These are phyloP conservation scores for Aradophagus sp. DNA, from an alignment of 1,140 invertebrate species.

Conservation along the genomic window DNA sequence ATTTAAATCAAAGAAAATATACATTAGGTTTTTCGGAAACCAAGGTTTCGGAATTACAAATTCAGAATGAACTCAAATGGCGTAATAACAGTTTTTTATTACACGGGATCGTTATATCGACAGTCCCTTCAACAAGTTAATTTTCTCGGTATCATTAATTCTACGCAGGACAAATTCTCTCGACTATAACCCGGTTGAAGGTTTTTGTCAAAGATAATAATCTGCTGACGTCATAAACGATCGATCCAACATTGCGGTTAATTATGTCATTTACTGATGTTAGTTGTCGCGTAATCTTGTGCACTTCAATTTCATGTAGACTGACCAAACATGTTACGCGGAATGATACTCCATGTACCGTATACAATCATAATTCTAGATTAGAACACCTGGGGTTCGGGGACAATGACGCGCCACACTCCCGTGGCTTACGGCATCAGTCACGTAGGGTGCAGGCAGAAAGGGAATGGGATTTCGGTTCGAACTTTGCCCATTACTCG, in stretches of 20 bases:
- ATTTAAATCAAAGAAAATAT: too few relatives aligned
- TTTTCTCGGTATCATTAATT: too few relatives aligned
- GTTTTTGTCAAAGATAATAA: too few relatives aligned
- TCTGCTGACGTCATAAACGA: constrained; percentile 25
- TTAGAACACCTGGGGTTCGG: constrained; percentile 56
- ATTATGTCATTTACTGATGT: constrained; percentile 41
- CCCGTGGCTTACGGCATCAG: constrained; percentile 56
- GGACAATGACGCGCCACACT: constrained; percentile 53
- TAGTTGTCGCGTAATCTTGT: constrained; percentile 40
- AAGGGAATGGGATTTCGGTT: constrained; percentile 51
- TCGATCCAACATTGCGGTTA: constrained; percentile 37
- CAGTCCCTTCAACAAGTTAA: too few relatives aligned
- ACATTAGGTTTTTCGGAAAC: too few relatives aligned
- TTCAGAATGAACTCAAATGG: too few relatives aligned
- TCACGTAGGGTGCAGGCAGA: constrained; percentile 54
- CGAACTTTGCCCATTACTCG: constrained; percentile 57
- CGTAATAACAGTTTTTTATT: too few relatives aligned
- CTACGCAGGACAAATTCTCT: too few relatives aligned
- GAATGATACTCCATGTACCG: constrained; percentile 50
- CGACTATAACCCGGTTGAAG: too few relatives aligned
- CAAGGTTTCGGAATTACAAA: too few relatives aligned
- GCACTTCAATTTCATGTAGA: constrained; percentile 50
- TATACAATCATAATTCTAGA: constrained; percentile 59
- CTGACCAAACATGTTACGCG: constrained; percentile 40
- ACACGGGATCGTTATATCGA: too few relatives aligned